A percentile compares a stretch with the other conserved stretches of the same genome.
Evolutionary conservation across 2,888 invertebrate species (phyloP).

Genomic region (Mythimna albipuncta): DNA sequence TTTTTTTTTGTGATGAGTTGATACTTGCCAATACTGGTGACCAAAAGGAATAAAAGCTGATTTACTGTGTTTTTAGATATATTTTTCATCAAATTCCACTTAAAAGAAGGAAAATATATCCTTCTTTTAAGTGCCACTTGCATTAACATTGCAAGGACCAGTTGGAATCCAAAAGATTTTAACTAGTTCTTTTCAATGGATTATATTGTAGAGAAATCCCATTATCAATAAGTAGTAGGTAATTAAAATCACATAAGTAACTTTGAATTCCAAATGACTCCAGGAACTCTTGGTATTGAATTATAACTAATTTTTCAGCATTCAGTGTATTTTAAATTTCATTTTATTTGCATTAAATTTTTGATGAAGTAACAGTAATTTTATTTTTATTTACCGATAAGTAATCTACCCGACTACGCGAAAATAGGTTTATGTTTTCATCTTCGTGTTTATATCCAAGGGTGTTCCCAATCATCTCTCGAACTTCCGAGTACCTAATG

Average conservation of each 20-base stretch:
- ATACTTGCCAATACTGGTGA: constrained; percentile 43
- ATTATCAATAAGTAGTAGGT: neutral
- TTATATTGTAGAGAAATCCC: constrained; percentile 17
- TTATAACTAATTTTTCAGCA: constrained; percentile 45
- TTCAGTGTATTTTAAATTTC: constrained; percentile 53
- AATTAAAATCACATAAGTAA: constrained; percentile 17
- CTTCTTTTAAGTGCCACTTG: constrained; percentile 1
- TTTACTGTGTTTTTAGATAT: constrained; percentile 26
- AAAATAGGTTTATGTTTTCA: no score
- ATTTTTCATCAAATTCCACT: constrained; percentile 13
- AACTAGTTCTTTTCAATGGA: constrained; percentile 14
- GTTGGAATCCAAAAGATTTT: constrained; percentile 19
- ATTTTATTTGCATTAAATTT: constrained; percentile 61
- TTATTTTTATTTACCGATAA: neutral
- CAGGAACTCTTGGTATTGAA: constrained; percentile 57
- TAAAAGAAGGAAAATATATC: no score
- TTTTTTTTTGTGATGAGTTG: constrained; percentile 32
- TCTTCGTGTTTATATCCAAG: no score
- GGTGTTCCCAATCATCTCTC: no score
- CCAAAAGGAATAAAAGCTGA: constrained; percentile 46
- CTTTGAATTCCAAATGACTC: constrained; percentile 30
- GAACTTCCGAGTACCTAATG: no score
- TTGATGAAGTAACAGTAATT: constrained; percentile 47
- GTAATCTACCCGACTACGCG: no score
- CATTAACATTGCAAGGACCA: constrained; percentile 17